phyloP scores from a whole-genome alignment of 2,113 vertebrate genomes.

The Sarotherodon lohbergeri region DNA sequence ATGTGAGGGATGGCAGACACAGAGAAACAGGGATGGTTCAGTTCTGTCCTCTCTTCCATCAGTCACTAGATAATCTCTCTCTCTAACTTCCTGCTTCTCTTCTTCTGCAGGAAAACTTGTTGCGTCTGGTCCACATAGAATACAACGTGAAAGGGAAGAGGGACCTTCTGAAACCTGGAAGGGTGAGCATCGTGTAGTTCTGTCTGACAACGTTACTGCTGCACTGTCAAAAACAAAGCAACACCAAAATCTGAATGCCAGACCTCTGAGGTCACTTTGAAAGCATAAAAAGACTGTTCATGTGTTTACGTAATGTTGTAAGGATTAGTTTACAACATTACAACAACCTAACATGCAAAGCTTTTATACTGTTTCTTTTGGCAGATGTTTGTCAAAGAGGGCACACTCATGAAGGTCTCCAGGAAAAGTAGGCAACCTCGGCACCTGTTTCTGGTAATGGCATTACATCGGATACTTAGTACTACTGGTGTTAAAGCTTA shows the following conservation, averaged over 20 bases:
- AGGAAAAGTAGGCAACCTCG: conserved; percentile 82
- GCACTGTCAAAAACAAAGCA: not conserved
- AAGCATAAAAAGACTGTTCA: not conserved
- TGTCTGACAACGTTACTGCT: conserved; percentile 23
- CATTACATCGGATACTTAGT: not conserved
- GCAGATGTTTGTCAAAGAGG: conserved; percentile 92
- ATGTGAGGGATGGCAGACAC: conserved; percentile 42
- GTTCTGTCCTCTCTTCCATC: conserved; percentile 11
- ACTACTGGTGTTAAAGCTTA: not conserved
- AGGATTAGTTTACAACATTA: not conserved
- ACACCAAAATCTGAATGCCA: not conserved
- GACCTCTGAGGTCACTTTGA: not conserved
- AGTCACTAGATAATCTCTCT: conserved; percentile 23
- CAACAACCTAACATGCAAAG: not conserved
- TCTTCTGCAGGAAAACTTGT: conserved; percentile 85
- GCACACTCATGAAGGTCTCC: conserved; percentile 87
- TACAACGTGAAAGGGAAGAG: conserved; percentile 88
- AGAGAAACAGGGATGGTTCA: conserved; percentile 48
- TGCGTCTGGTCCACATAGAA: conserved; percentile 93
- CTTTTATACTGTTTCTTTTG: not conserved
- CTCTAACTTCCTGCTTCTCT: not conserved
- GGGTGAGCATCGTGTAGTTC: conserved; percentile 76
- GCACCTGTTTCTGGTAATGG: conserved; percentile 89
- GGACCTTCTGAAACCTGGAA: conserved; percentile 86
- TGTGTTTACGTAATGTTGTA: not conserved